Base-by-base conservation (phyloP, 2,113 vertebrate species). In the Stigmatopora nigra region DNA sequence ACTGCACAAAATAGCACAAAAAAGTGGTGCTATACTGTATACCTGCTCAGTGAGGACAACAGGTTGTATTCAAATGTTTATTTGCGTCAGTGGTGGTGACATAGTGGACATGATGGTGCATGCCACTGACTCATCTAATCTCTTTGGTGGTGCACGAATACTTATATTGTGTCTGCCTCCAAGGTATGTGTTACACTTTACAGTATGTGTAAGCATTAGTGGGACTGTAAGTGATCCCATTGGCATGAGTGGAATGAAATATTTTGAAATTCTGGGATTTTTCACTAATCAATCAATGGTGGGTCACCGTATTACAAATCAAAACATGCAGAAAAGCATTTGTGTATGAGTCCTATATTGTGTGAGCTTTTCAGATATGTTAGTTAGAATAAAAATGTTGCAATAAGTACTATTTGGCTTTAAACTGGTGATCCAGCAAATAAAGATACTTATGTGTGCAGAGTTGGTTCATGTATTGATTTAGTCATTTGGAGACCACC, bases 41-140 rank as follows among this genome's bases (percentile, higher is more conserved):
- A 70, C 38, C 65, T 58, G 51, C 41, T 64, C 63, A 48, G 19
- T 67, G 60, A 47, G 41, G 2, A 25, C 36, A 61, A 38, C 41
- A 57, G 49, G 65, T 45, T 48, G 63, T 53, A 56, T 76, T 22
- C 63, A 41, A 61, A 61, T 22, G 65, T 58, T 67, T 79, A 70
- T 58, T 67, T 79, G 71, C 78, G 68, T 83, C 75, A 65, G 19
- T 7, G 17, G 12, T 5, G 35, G 63, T 58, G 64, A 65, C 52
- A 70, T 38, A 59, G 22, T 53, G 52, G 82, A 77, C 89, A 76
- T 86, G 90, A 89, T 69, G 61, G 78, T 77, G 84, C 90, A 82
- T 80, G 90, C 67, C 81, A 73, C 63, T 89, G 88, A 91, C 86
- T 89, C 82, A 89, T 63, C 41, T 84, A 84, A 87, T 84, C 77